Evolutionary conservation across 2,888 invertebrate species (phyloP), one percentile per base, ranked within the genome.

Genomic region (Euspilapteryx auroguttella): DNA sequence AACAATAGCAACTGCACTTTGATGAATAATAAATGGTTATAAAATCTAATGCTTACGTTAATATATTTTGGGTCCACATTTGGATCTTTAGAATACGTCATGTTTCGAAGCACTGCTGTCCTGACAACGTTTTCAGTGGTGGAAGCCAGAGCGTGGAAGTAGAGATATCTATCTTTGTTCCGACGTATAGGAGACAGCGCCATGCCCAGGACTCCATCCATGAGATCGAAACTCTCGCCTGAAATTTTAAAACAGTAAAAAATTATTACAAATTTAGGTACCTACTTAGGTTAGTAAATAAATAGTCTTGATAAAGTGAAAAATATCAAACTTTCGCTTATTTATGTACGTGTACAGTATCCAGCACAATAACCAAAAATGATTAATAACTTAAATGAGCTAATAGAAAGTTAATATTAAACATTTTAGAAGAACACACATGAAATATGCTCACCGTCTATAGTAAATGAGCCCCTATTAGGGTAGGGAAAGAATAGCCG

Each of bases 151-250:
- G 86, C 76, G 46, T 87, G 87, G 66, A 85, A 87, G 52, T 81
- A 87, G 2, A 87, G 59, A 33, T 57, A 78, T 27, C 84, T 76
- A 24, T 69, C 75, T 1, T 33, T 37, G 2, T 54, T 55, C 0
- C 25, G 34, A 5, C 35, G 39, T 34, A 42, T 45, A 0, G 85
- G 83, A 4, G 84, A 78, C n/a, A 89, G 45, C 0, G 85, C 80
- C 59, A 88, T 63, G 1, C 85, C 87, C 2, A 88, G 49, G 6
- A 87, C 54, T 1, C 87, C 87, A 36, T 87, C 87, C 86, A 86
- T 87, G 24, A 87, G 49, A 34, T 86, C 84, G 41, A 87, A 87
- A 21, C 65, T 65, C 35, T 83, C 82, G 4, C 79, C 82, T 80
- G 43, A 21, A 51, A 17, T 17, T 17, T 17, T 17, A 17, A 17